Evolutionary conservation across 2,888 invertebrate genomes (phyloP).

Genomic region (Eilema depressum): DNA sequence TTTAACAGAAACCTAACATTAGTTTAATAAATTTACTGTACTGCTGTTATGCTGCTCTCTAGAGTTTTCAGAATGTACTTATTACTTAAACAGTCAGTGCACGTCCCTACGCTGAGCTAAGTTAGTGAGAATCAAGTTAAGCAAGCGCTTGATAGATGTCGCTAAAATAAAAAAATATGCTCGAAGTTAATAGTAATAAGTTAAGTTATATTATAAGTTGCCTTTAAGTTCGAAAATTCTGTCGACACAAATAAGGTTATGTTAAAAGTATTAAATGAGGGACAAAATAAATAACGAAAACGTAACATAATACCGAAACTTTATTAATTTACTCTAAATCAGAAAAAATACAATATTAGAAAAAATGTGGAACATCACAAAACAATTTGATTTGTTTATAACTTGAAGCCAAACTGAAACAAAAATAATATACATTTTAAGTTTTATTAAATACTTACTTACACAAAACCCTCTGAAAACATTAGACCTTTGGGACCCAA

Average conservation of each 20-base stretch:
- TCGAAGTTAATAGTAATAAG: neutral
- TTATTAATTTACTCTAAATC: neutral
- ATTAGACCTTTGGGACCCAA: no score
- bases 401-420: constrained; percentile 75
- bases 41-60: constrained; percentile 1
- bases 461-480: no score
- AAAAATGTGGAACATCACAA: constrained; percentile 53
- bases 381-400: constrained; percentile 48
- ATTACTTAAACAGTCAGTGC: no score
- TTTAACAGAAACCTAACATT: no score
- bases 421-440: constrained; percentile 28
- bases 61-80: neutral
- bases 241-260: no score
- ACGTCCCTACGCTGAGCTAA: neutral
- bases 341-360: neutral
- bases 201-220: no score
- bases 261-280: neutral
- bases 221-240: neutral
- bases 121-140: constrained; percentile 1
- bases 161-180: constrained; percentile 1
- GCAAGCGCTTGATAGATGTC: constrained; percentile 24
- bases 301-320: neutral
- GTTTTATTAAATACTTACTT: neutral
- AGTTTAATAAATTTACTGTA: no score
- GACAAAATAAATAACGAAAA: constrained; percentile 1